Evolutionary conservation across 2,113 vertebrate species (phyloP), one percentile per base, ranked within the genome.

Genomic region (Lampris megalopsis): DNA sequence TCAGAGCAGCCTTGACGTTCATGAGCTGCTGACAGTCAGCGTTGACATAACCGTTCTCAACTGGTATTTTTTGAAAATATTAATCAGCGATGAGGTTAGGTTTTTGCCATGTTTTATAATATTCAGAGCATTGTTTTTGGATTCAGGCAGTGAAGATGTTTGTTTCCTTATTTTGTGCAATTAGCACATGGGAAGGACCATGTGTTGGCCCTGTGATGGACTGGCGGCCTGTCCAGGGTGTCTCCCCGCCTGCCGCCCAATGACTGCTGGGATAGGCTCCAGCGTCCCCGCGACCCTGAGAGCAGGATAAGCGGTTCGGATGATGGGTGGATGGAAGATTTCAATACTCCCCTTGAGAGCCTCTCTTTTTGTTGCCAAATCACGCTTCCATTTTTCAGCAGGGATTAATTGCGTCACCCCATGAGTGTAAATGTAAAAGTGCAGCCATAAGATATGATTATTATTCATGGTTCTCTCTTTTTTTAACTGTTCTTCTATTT

Each of bases 351-450:
- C 11, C 49, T 5, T 4, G 8, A 50, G 1, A 9, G 49, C 35
- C 66, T 50, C 11, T n/a, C 54, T 60, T 68, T 67, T 4, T 41
- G 0, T 66, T 81, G 43, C 37, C 52, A 38, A 6, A 67, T 43
- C 24, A 11, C 9, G 9, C 1, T 36, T 35, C 4, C 0, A 60
- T 54, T 59, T 24, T 58, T 57, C 11, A 43, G n/a, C n/a, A 35
- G 2, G 49, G 10, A 3, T 50, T 2, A 40, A 0, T 45, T 5
- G 13, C 11, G 41, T 5, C 48, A 9, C 5, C 35, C 3, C 45
- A 2, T 45, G 43, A 36, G 4, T 64, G 6, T 71, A 1, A 59
- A 68, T 43, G 52, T 78, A 38, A 72, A 68, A 68, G 50, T 9
- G 10, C 1, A 45, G 43, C 43, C 1, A 4, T 45, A 45, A 45